Evolutionary conservation across 23 tunicate species (phyloP).

Genomic region (Botrylloides violaceus): DNA sequence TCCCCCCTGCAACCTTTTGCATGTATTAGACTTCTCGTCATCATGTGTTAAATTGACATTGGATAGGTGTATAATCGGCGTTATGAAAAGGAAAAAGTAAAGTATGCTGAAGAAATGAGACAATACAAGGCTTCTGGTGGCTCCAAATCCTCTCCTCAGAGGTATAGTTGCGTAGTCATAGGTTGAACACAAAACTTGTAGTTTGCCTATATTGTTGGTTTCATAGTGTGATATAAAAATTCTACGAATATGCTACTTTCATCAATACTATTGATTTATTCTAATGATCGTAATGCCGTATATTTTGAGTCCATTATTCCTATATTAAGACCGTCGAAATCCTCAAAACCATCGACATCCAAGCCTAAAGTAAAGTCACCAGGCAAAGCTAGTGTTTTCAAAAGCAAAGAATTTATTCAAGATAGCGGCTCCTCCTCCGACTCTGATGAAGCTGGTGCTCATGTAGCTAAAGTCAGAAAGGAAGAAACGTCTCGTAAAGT

Average conservation of each 20-base stretch:
- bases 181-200: too few species aligned
- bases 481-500: too few species aligned
- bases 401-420: conserved; percentile 71
- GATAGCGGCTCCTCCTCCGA: conserved; percentile 78
- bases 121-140: conserved; percentile 36
- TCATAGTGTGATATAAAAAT: too few species aligned
- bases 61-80: conserved; percentile 33
- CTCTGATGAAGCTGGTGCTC: conserved; percentile 19
- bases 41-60: too few species aligned
- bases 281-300: too few species aligned
- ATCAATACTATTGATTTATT: too few species aligned
- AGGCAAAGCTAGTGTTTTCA: conserved; percentile 29
- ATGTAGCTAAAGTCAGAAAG: not conserved
- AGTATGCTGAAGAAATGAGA: conserved; percentile 25
- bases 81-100: conserved; percentile 35
- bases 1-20: too few species aligned
- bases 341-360: conserved; percentile 5
- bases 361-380: conserved; percentile 10
- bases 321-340: not conserved
- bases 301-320: too few species aligned
- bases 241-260: too few species aligned
- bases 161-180: too few species aligned
- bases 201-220: too few species aligned
- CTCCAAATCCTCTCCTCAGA: not conserved
- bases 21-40: too few species aligned